Percentiles rank a stretch among this genome's conserved stretches.
phyloP scores from a whole-genome alignment of 2,797 vertebrate genomes.

The Erithacus rubecula region DNA sequence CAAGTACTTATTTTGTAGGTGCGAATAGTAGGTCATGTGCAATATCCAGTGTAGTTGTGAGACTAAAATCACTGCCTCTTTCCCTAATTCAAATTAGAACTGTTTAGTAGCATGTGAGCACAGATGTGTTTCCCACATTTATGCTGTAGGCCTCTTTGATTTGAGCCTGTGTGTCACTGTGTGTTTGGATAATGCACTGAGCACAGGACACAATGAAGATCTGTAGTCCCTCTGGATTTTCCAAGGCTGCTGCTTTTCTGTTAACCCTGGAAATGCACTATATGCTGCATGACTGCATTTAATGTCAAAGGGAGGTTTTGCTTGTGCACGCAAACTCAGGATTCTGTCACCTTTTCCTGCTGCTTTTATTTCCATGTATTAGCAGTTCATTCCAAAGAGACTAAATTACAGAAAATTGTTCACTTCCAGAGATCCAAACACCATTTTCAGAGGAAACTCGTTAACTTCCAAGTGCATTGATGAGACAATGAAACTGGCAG shows the following conservation, averaged over 20 bases:
- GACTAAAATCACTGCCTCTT: neutral
- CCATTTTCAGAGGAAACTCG: conserved; percentile 97
- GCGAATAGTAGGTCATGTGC: neutral
- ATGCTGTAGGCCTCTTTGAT: neutral
- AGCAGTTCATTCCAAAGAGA: neutral
- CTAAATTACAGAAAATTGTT: conserved; percentile 44
- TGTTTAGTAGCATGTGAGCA: neutral
- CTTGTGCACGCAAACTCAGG: neutral
- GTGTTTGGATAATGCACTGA: neutral
- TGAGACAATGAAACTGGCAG: conserved; percentile 98
- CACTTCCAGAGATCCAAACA: conserved; percentile 92
- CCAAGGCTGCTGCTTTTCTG: neutral
- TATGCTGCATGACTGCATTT: neutral
- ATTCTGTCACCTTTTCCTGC: neutral
- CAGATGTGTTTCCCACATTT: neutral
- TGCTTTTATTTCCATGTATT: neutral
- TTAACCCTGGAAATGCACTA: neutral
- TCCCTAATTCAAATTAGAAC: neutral
- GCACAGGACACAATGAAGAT: neutral
- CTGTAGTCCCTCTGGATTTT: neutral
- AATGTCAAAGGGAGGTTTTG: neutral
- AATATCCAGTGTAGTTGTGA: neutral
- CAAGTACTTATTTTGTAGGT: neutral
- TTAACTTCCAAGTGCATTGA: conserved; percentile 98
- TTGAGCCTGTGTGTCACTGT: neutral